A percentile compares a stretch with the other conserved stretches of the same genome.
Evolutionary conservation across 2,113 vertebrate species (phyloP).

Genomic region (Acanthochromis polyacanthus): DNA sequence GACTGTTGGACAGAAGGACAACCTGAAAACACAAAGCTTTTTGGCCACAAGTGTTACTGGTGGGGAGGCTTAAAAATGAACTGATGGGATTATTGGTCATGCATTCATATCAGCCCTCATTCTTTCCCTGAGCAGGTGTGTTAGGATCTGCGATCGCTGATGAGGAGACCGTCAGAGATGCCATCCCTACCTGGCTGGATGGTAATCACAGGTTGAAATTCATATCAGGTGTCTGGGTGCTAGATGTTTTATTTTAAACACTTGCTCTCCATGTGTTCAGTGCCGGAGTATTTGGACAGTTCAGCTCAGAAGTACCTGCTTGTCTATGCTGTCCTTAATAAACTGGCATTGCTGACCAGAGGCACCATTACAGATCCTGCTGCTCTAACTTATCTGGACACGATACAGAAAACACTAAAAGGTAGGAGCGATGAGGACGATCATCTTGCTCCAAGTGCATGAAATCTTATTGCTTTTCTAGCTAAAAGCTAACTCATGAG

Average conservation of each 20-base stretch:
- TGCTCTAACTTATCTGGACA: constrained; percentile 30
- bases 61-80: background rate
- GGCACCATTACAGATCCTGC: constrained; percentile 5
- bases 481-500: background rate
- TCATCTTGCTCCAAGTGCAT: background rate
- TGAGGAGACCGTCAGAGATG: background rate
- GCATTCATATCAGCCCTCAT: background rate
- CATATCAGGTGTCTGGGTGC: background rate
- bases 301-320: constrained; percentile 37
- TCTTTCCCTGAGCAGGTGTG: constrained; percentile 46
- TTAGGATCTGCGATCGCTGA: constrained; percentile 61
- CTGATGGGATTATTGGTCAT: background rate
- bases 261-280: constrained; percentile 41
- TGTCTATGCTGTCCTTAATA: constrained; percentile 17
- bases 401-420: constrained; percentile 44
- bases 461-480: background rate
- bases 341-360: constrained; percentile 37
- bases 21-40: too few species aligned
- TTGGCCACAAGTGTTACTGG: too few species aligned
- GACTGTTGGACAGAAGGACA: too few species aligned
- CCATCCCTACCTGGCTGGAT: constrained; percentile 62
- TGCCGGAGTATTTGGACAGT: background rate
- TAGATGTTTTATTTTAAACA: background rate
- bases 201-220: constrained; percentile 44
- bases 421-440: constrained; percentile 13